Evolutionary conservation across 2,113 vertebrate genomes (phyloP), one percentile per base, ranked within the genome.

Genomic region (Orthonyx spaldingii): DNA sequence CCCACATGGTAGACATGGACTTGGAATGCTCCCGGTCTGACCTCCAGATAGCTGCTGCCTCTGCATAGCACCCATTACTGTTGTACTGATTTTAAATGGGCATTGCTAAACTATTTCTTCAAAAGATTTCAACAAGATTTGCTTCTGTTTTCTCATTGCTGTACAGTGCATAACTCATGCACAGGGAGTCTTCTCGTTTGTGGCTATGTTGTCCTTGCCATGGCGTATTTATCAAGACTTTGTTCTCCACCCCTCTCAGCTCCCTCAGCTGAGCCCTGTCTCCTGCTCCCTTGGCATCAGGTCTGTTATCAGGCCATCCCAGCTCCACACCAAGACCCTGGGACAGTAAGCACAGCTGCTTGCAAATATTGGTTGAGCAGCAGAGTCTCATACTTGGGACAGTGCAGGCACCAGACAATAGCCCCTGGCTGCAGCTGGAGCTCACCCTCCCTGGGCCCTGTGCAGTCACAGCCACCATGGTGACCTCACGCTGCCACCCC

Each of bases 391-490:
- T 32, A 20, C 27, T 7, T 46, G 41, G 11, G 20, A 60, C 66
- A 35, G 27, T 42, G 47, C 60, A 49, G 41, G 35, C 28, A 49
- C 9, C 44, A 30, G 19, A 32, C 5, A 56, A 32, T 33, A 93
- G 30, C 39, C 30, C 13, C 11, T 5, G 39, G 33, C 56, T 52
- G 11, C 49, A 37, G 61, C 71, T 61, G 71, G 66, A 52, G 41
- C n/a, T 79, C 9, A 16, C 44, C n/a, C 42, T 77, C 37, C 32
- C 33, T 0, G 0, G 26, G 23, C 35, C 56, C 50, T 65, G 50
- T 0, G 1, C 27, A 55, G 55, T 35, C 46, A 56, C 56, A 8
- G 55, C n/a, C 27, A 52, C 35, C 3, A 3, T 6, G 0, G 0
- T 7, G 35, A 74, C 76, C 56, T 82, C 11, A 1, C 8, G 9